Base-by-base conservation (phyloP, 2,888 invertebrate species). In the Watsonalla cultraria region DNA sequence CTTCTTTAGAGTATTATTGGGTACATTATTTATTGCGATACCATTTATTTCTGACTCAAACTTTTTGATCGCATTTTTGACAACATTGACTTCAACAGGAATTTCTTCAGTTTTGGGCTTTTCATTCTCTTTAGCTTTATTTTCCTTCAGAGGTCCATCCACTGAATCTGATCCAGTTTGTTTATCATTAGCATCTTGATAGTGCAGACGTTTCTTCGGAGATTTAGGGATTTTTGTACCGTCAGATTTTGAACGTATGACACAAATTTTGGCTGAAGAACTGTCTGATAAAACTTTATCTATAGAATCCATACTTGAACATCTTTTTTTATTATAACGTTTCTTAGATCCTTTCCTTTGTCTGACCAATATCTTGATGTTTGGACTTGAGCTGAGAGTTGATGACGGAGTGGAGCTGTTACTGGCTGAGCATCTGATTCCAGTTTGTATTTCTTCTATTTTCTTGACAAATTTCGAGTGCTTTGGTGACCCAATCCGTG, bases 391-490 rank as follows among this genome's bases (percentile, higher is more conserved):
- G 60, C 86, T 86, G 6, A 89, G 80, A 0, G 89, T 87, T 8
- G 87, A 88, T 4, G 91, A 84, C 5, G 90, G 88, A 0, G 90
- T 87, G n/a, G 90, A 90, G 58, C 81, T 88, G 54, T 84, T 88
- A 60, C 86, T 89, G 15, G 76, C 76, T 4, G 83, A 78, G 65
- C 76, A 75, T 56, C 79, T 70, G 33, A 82, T 75, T 9, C 70
- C 73, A 45, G 78, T 70, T 58, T 85, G 81, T 56, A 83, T 61
- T 56, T 85, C 81, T 91, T 92, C 76, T 86, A 92, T 77, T 72
- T 91, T 84, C 67, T 92, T 92, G 33, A 78, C 81, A 52, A 93
- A 84, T 76, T 92, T 93, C 6, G 92, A 88, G 70, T 92, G 92
- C 61, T 92, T 92, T 46, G 91, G 73, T 7, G 91, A 70, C 5